Evolutionary conservation across 2,888 invertebrate species (phyloP), one percentile per base, ranked within the genome.

Genomic region (Brachyptera risi): DNA sequence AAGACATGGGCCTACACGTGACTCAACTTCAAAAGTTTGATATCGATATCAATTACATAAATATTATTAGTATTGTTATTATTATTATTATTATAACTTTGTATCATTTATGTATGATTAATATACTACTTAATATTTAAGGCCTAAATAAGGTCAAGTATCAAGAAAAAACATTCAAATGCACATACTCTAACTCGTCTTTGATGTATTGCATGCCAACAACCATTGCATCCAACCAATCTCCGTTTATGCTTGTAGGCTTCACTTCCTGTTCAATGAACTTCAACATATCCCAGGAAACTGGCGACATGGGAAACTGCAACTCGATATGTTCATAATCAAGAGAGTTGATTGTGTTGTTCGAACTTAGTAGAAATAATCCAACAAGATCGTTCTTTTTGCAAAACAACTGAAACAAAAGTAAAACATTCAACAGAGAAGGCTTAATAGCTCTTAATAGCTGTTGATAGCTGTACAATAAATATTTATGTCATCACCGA

Each of bases 211-310:
- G 77, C 59, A 81, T 76, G 3, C 83, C 85, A 11, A 84, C 80
- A 35, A 79, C 70, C 0, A 86, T 68, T 1, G 80, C 79, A 74
- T 87, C 84, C 65, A 88, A 73, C 85, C 88, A 88, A 69, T 88
- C 84, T 1, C 82, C 85, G 13, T 76, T 74, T n/a, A 77, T 73
- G 9, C 79, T 73, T 38, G 79, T 75, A 72, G 69, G 67, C 1
- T 74, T 69, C 58, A 74, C 70, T 3, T 69, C 62, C 17, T 73
- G 69, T 27, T 76, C 68, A 7, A 80, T 68, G 11, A 78, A 73
- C 17, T 80, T 69, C 44, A 82, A 76, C 71, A 84, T 75, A 54
- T 84, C 74, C 86, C 88, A 89, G 63, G 78, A 80, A 1, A 85
- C 83, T 3, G 76, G 66, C 54, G 78, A 76, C 0, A 85, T 70